Conservation (phyloP, 35 echinoderm and acorn worm species). For the Anneissia japonica region DNA sequence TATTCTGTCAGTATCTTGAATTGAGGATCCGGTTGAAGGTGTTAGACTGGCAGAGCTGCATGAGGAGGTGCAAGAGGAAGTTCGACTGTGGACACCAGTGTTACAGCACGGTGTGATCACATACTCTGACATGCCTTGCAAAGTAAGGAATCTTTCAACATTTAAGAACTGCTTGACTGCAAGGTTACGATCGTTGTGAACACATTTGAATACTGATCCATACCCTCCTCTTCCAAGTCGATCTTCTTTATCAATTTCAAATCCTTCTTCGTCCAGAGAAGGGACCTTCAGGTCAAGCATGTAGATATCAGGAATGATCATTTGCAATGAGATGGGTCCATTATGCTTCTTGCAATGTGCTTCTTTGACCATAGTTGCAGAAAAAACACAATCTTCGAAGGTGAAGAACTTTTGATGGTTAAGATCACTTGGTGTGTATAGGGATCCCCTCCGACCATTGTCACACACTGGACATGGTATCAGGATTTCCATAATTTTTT, state of each 20-base stretch:
- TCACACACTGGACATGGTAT: not conserved
- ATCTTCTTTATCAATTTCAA: not conserved
- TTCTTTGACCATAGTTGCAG: not conserved
- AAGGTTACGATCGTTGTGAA: not conserved
- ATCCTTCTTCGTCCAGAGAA: not conserved
- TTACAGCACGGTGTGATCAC: not conserved
- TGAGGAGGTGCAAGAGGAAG: not conserved
- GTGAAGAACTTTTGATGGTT: not conserved
- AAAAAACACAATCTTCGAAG: not conserved
- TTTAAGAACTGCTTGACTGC: slow-evolving; percentile 10
- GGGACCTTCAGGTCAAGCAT: not conserved
- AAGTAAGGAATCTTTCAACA: not conserved
- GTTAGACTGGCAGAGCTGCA: not conserved
- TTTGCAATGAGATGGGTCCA: not conserved
- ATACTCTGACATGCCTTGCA: not conserved
- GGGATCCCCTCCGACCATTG: not conserved
- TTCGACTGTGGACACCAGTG: not conserved
- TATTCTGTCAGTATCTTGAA: not conserved
- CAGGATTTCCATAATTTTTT: not conserved
- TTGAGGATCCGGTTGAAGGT: not conserved
- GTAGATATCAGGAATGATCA: not conserved
- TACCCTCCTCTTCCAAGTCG: not conserved
- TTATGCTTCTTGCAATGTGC: not conserved
- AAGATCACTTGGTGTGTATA: not conserved
- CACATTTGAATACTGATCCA: not conserved